Percentiles rank a stretch among this genome's conserved stretches.
These are phyloP conservation scores for Papilio xuthus DNA, from an alignment of 1,140 invertebrate species.

Conservation along the genomic window DNA sequence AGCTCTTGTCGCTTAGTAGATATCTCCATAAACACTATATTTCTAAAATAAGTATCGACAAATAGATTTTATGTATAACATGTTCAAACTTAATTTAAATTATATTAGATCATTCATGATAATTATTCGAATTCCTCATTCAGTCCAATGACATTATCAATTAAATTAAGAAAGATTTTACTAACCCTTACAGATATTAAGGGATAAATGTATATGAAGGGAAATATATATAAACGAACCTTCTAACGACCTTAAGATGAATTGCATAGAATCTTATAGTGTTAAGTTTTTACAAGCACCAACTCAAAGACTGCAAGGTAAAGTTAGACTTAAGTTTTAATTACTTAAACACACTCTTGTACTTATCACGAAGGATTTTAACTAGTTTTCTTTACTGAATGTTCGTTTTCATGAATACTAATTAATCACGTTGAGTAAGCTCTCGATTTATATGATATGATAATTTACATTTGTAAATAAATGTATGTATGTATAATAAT, in stretches of 20 bases:
- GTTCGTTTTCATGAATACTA: constrained; percentile 15
- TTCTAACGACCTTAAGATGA: neutral
- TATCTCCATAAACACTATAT: too few species aligned
- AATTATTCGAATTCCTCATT: too few species aligned
- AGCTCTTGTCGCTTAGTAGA: too few species aligned
- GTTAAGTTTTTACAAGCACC: constrained; percentile 13
- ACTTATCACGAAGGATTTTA: constrained; percentile 12
- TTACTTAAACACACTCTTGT: constrained; percentile 11
- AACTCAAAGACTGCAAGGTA: neutral
- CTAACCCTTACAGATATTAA: too few species aligned
- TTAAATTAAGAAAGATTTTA: too few species aligned
- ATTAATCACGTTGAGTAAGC: neutral
- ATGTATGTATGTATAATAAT: too few species aligned
- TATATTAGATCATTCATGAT: too few species aligned
- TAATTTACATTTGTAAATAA: neutral
- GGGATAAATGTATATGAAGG: too few species aligned
- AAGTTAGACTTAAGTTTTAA: constrained; percentile 21
- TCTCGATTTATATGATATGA: neutral
- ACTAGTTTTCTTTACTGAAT: constrained; percentile 7
- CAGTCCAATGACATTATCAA: too few species aligned
- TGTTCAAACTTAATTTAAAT: too few species aligned
- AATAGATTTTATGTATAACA: too few species aligned
- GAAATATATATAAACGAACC: neutral
- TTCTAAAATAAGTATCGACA: too few species aligned
- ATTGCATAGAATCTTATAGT: neutral